Percentiles rank a stretch among this genome's conserved stretches.
Conservation (phyloP, 1,140 invertebrate species). For the Glossosoma conforme region DNA sequence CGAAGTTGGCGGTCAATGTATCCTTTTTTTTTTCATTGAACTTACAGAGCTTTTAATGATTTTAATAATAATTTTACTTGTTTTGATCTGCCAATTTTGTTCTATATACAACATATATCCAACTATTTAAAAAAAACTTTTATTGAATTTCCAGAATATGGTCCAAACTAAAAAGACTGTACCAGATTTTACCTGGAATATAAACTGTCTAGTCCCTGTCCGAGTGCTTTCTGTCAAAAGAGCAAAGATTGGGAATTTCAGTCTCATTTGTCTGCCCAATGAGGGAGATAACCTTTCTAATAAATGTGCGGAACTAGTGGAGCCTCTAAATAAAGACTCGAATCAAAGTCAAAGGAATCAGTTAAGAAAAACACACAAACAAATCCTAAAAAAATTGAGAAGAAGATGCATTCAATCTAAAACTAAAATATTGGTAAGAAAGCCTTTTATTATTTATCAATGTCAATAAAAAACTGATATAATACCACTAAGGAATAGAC, state of each 20-base stretch:
- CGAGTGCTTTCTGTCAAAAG: slow-evolving; percentile 45
- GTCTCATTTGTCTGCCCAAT: slow-evolving; percentile 62
- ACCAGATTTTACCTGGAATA: slow-evolving; percentile 12
- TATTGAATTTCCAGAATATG: slow-evolving; percentile 18
- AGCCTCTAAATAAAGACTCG: slow-evolving; percentile 55
- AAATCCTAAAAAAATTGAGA: slow-evolving; percentile 54
- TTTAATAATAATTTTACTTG: too few species aligned
- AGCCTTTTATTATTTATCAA: too few species aligned
- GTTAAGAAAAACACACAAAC: slow-evolving; percentile 54
- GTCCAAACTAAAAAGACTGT: slow-evolving; percentile 14
- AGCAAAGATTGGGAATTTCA: slow-evolving; percentile 50
- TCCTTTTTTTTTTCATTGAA: too few species aligned
- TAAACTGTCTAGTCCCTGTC: slow-evolving; percentile 52
- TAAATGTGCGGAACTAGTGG: slow-evolving; percentile 41
- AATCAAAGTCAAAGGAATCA: slow-evolving; percentile 54
- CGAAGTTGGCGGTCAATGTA: too few species aligned
- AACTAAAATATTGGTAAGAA: slow-evolving; percentile 36
- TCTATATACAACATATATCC: too few species aligned
- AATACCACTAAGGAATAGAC: too few species aligned
- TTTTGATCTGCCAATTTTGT: too few species aligned
- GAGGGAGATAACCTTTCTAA: slow-evolving; percentile 46
- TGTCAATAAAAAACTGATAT: too few species aligned
- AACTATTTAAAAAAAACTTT: slow-evolving; percentile 20
- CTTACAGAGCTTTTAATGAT: too few species aligned
- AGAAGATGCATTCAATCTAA: slow-evolving; percentile 52